Conservation (phyloP, 2,888 invertebrate species). For the Coremacera marginata region DNA sequence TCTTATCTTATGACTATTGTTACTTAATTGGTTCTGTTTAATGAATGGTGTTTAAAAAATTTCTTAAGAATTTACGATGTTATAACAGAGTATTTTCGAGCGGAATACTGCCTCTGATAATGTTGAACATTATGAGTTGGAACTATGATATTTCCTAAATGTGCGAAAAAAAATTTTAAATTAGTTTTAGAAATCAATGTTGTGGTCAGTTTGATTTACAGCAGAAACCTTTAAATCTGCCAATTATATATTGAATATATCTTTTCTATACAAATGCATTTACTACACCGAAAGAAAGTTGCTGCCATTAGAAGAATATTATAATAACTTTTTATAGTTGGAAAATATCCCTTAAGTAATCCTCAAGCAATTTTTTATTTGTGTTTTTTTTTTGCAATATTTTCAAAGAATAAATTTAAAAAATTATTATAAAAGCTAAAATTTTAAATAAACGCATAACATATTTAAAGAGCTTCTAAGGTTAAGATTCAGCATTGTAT, state of each 20-base stretch:
- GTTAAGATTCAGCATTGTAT: too few species aligned
- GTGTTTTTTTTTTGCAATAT: too few species aligned
- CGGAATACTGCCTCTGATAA: slow-evolving; percentile 68
- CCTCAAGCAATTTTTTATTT: too few species aligned
- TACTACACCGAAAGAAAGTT: not conserved
- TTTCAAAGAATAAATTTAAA: too few species aligned
- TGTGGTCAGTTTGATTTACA: not conserved
- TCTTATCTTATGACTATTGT: slow-evolving; percentile 16
- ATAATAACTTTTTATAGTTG: too few species aligned
- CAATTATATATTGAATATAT: not conserved
- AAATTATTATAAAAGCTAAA: too few species aligned
- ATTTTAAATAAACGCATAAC: too few species aligned
- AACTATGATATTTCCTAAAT: slow-evolving; percentile 63
- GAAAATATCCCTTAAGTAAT: too few species aligned
- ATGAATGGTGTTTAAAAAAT: not conserved
- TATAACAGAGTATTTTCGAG: slow-evolving; percentile 68
- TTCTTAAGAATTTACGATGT: slow-evolving; percentile 52
- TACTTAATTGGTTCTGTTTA: not conserved
- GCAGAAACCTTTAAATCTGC: not conserved
- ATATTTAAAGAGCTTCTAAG: not conserved
- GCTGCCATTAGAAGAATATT: too few species aligned
- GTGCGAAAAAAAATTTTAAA: slow-evolving; percentile 6
- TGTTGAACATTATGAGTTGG: slow-evolving; percentile 68
- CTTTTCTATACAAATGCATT: not conserved
- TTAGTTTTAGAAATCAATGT: not conserved